Base-by-base conservation (phyloP, 92 coral and sea anemone species). In the Pocillopora meandrina region DNA sequence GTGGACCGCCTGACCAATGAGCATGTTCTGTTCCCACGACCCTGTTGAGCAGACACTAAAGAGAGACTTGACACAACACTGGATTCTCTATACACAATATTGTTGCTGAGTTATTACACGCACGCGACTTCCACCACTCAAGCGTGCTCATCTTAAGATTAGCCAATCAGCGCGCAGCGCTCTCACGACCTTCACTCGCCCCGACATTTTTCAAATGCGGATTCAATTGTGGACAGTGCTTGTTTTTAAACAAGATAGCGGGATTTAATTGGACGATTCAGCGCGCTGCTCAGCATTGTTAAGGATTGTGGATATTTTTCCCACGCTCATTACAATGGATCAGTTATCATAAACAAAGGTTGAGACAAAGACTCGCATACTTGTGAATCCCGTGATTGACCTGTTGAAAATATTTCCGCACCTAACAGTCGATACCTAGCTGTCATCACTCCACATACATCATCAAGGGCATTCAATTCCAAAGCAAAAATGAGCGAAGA, bases 11-110 rank as follows among this genome's bases (percentile, higher is more conserved):
- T 12, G 65, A 34, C 90, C 93, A 90, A 90, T 90, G 77, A 90
- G 87, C 36, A 59, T 18, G 12, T n/a, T 62, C 85, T 89, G 93
- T 90, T 90, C 93, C 93, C 93, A 90, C 93, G 93, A 90, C 93
- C 90, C 82, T 67, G 56, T 21, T 21, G 65, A n/a, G 72, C 69
- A 31, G 52, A 10, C 69, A 64, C 55, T 75, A 9, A 31, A 56
- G 33, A 26, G 71, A 14, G 56, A 47, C 81, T 76, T 76, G 18
- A 12, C 82, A 35, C 56, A 65, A 76, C 81, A 80, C 72, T 91
- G 91, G 68, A 61, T 61, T 61, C 56, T 18, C 7, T 76, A 56
- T 34, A 80, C 72, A 76, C 62, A 31, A 84, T 81, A 86, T 89
- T 89, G 90, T 89, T 69, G 60, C 35, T 35, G 23, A 15, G 84